Base-by-base conservation (phyloP, 2,113 vertebrate genomes). In the Melospiza melodia region DNA sequence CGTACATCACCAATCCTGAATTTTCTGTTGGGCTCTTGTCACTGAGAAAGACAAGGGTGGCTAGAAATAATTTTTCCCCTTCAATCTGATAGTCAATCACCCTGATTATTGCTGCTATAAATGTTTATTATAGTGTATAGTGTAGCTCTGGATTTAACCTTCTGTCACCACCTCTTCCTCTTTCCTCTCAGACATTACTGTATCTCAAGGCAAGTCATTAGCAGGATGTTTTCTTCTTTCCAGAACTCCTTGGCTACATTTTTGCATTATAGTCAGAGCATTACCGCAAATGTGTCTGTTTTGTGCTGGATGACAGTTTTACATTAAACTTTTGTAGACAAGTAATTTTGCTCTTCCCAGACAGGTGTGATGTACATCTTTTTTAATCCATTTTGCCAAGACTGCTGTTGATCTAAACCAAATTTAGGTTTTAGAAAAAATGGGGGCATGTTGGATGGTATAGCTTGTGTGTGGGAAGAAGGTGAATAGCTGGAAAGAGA, bases 271-370 rank as follows among this genome's bases (percentile, higher is more conserved):
- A 18, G 13, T 77, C 41, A 62, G 41, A 79, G 52, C 5, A 46
- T 9, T 48, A 33, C 30, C 39, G 33, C 5, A 83, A 81, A 49
- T 21, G 0, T 15, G 13, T 54, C 43, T 57, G 11, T 18, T 86
- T 77, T 58, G 33, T 75, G 27, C 25, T 71, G 66, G 11, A 17
- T 62, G 7, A 23, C 13, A 62, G 12, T 15, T 91, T 85, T 63
- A 4, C 0, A 0, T 52, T 48, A 31, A 46, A 66, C 3, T 55
- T 69, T 62, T n/a, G 6, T 55, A 46, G 43, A n/a, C 28, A 6
- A 43, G 8, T 63, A 91, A 22, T 87, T 87, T 21, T 63, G n/a
- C 7, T 68, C 10, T 68, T 78, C 5, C 6, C 21, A 9, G 30
- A 15, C 62, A 43, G 13, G 5, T 58, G 14, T 84, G 14, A 18